Evolutionary conservation across 2,113 vertebrate species (phyloP).

Genomic region (Mustelus asterias): DNA sequence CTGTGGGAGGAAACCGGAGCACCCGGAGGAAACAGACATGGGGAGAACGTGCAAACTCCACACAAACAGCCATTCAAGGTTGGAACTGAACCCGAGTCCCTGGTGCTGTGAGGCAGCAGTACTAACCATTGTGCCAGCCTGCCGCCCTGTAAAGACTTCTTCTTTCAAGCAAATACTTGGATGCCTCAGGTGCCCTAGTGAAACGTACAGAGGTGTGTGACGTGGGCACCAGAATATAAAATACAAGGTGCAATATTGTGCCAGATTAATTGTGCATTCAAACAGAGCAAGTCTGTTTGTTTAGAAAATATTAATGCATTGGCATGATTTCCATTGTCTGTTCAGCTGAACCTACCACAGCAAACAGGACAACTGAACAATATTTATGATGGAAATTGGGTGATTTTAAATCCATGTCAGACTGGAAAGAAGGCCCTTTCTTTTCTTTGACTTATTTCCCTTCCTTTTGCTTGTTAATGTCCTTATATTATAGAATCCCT

Average conservation of each 20-base stretch:
- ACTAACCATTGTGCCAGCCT: no score
- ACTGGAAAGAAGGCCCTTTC: background rate
- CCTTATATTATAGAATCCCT: background rate
- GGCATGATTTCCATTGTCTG: background rate
- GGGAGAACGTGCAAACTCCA: no score
- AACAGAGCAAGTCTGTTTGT: background rate
- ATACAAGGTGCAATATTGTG: background rate
- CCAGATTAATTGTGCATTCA: background rate
- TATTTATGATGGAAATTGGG: background rate
- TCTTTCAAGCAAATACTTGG: background rate
- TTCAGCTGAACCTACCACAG: background rate
- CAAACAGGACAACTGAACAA: background rate
- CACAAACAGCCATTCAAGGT: no score
- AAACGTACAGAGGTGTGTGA: background rate
- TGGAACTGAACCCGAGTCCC: no score
- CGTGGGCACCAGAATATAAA: background rate
- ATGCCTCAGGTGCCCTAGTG: background rate
- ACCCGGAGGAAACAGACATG: no score
- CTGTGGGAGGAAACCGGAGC: no score
- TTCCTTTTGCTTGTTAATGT: background rate
- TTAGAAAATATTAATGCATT: background rate
- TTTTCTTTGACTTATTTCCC: background rate
- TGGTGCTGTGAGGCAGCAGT: no score
- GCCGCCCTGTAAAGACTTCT: no score
- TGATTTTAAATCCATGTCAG: background rate